phyloP scores from a whole-genome alignment of 2,113 vertebrate species.

The Ammospiza nelsoni region DNA sequence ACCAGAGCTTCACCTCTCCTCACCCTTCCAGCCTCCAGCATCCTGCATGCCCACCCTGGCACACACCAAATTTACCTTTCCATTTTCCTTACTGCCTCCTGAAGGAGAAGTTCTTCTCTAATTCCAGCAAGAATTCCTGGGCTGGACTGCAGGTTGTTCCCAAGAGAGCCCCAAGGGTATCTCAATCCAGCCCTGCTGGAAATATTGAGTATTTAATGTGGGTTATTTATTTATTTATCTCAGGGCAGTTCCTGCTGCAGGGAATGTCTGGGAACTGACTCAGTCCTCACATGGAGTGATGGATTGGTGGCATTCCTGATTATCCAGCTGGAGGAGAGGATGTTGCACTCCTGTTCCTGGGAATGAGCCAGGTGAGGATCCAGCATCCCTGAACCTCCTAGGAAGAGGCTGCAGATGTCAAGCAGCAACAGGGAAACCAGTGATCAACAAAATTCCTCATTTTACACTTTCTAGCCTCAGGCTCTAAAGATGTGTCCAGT shows the following conservation, averaged over 20 bases:
- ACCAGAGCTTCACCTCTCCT: background rate
- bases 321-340: background rate
- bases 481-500: too few species aligned
- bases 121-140: background rate
- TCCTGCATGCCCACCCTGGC: background rate
- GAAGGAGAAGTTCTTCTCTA: background rate
- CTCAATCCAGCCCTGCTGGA: background rate
- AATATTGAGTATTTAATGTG: background rate
- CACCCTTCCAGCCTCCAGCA: background rate
- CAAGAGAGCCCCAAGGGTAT: background rate
- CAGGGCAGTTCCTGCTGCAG: background rate
- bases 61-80: background rate
- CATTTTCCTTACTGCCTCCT: background rate
- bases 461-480: background rate
- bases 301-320: background rate
- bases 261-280: background rate
- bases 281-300: rapidly evolving
- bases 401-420: too few species aligned
- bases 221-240: background rate
- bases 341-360: rapidly evolving
- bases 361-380: background rate
- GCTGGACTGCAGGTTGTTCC: background rate
- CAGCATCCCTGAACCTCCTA: too few species aligned
- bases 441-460: rapidly evolving
- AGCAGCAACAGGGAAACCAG: background rate